phyloP scores from a whole-genome alignment of 1,140 invertebrate genomes.

The Thaumatotibia leucotreta region DNA sequence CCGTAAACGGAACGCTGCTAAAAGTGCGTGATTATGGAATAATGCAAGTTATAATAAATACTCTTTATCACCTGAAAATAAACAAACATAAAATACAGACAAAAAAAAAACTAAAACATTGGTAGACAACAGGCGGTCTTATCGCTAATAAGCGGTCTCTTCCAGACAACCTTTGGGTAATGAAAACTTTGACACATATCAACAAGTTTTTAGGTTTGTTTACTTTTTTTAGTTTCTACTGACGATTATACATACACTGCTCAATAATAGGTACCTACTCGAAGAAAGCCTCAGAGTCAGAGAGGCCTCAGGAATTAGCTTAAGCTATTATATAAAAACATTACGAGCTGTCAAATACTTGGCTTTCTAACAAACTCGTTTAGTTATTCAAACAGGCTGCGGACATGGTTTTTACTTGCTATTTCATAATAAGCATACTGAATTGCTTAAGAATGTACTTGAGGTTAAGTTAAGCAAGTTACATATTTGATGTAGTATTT shows the following conservation, averaged over 20 bases:
- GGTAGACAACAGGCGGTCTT: too few relatives aligned
- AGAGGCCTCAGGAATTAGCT: neutral
- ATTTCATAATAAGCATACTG: neutral
- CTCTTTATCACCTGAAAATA: too few relatives aligned
- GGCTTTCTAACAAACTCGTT: slow-evolving; percentile 5
- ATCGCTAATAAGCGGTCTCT: too few relatives aligned
- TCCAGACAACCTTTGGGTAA: too few relatives aligned
- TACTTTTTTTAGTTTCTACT: neutral
- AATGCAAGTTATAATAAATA: too few relatives aligned
- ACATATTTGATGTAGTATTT: neutral
- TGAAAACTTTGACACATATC: too few relatives aligned
- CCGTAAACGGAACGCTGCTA: too few relatives aligned
- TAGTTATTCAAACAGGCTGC: neutral
- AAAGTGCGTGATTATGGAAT: too few relatives aligned
- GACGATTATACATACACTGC: neutral
- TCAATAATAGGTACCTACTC: neutral
- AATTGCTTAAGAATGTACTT: neutral
- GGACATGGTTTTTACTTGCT: slow-evolving; percentile 8
- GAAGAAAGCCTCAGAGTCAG: neutral
- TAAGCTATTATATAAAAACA: neutral
- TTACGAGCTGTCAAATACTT: neutral
- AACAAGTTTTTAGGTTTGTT: too few relatives aligned
- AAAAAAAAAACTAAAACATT: too few relatives aligned
- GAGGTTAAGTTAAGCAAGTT: neutral
- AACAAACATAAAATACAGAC: too few relatives aligned